Conservation (phyloP, 2,888 invertebrate species). For the Drosophila colorata region DNA sequence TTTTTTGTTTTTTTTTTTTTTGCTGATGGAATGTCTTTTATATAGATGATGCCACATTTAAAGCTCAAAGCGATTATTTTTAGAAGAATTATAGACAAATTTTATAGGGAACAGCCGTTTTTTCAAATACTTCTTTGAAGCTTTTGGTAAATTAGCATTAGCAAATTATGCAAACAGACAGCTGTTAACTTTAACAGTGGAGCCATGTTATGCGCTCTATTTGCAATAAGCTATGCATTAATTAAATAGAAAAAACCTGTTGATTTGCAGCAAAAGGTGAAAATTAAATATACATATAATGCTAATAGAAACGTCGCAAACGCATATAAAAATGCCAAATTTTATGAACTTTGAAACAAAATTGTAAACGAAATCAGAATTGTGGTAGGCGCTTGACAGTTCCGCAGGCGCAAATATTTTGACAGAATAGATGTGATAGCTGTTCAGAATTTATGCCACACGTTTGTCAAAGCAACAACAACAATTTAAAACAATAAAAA, state of each 20-base stretch:
- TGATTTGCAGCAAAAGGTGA: slow-evolving; percentile 10
- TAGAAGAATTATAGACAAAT: slow-evolving; percentile 7
- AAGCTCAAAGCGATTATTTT: slow-evolving; percentile 1
- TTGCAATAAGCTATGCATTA: neutral
- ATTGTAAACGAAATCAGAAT: slow-evolving; percentile 19
- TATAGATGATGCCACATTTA: slow-evolving; percentile 6
- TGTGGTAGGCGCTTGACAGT: slow-evolving; percentile 26
- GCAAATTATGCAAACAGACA: slow-evolving; percentile 7
- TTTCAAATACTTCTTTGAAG: neutral
- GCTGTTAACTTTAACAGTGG: slow-evolving; percentile 10
- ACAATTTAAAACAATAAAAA: slow-evolving; percentile 28
- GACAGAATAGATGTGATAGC: slow-evolving; percentile 38
- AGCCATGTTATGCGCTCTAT: neutral
- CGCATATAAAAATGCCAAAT: slow-evolving; percentile 43
- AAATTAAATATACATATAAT: slow-evolving; percentile 2
- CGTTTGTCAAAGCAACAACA: slow-evolving; percentile 27
- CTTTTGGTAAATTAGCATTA: slow-evolving; percentile 9
- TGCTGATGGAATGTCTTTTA: slow-evolving; percentile 11
- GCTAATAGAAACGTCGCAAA: slow-evolving; percentile 33
- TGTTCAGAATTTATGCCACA: slow-evolving; percentile 38
- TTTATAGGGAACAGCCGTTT: neutral
- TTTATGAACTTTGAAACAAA: slow-evolving; percentile 46
- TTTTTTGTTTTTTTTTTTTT: neutral
- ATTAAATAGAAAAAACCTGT: slow-evolving; percentile 23
- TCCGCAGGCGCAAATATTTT: slow-evolving; percentile 41